phyloP scores from a whole-genome alignment of 2,888 invertebrate species.

The Diarsia dahlii region DNA sequence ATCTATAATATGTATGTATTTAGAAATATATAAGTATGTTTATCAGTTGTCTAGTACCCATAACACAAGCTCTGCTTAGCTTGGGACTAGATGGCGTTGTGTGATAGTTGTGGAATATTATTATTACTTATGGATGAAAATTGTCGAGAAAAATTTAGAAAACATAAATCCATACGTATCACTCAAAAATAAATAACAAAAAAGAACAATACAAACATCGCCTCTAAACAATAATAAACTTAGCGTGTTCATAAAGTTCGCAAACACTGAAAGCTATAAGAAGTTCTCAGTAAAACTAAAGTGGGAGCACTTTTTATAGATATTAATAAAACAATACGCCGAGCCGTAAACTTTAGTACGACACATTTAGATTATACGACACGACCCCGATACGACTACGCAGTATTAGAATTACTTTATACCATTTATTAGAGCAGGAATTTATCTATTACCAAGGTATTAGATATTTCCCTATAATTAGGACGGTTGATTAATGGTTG shows the following conservation, averaged over 20 bases:
- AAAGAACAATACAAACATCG: constrained; percentile 39
- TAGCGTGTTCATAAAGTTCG: constrained; percentile 81
- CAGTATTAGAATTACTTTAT: constrained; percentile 48
- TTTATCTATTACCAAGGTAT: constrained; percentile 43
- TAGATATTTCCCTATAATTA: constrained; percentile 54
- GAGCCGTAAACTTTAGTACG: constrained; percentile 83
- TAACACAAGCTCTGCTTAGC: too few relatives aligned
- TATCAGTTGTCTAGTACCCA: too few relatives aligned
- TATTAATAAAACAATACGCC: constrained; percentile 89
- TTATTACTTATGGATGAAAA: too few relatives aligned
- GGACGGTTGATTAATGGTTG: constrained; percentile 38
- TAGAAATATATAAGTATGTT: too few relatives aligned
- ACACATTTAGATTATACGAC: constrained; percentile 66
- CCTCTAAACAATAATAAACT: constrained; percentile 75
- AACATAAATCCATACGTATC: constrained; percentile 12
- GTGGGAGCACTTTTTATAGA: constrained; percentile 87
- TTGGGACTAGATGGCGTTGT: too few relatives aligned
- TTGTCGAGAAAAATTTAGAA: too few relatives aligned
- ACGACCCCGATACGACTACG: constrained; percentile 64
- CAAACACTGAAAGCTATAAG: constrained; percentile 80
- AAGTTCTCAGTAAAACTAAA: constrained; percentile 79
- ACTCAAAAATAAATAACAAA: constrained; percentile 41
- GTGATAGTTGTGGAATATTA: too few relatives aligned
- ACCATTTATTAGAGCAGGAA: constrained; percentile 49
- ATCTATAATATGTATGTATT: too few relatives aligned